Conservation (phyloP, 2,797 vertebrate genomes). For the Pristis pectinata region DNA sequence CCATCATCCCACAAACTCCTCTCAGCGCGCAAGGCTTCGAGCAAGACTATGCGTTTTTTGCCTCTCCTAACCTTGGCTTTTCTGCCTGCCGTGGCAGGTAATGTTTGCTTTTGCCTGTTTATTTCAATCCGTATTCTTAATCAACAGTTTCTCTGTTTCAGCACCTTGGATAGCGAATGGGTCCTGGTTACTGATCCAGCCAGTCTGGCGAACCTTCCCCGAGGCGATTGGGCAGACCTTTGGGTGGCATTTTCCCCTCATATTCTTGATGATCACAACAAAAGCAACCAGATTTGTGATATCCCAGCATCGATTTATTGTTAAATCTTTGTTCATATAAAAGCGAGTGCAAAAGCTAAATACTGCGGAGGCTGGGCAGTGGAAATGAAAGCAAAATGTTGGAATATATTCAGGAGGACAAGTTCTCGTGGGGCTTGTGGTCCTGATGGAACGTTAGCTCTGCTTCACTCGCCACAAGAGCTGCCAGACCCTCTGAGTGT, state of each 20-base stretch:
- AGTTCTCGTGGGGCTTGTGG: no score
- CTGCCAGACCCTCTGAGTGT: no score
- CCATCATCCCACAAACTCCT: not conserved
- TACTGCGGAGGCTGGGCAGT: no score
- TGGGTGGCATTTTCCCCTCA: not conserved
- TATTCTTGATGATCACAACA: no score
- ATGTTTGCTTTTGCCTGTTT: not conserved
- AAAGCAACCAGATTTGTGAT: no score
- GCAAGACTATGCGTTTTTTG: not conserved
- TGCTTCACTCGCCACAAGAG: no score
- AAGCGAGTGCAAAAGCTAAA: no score
- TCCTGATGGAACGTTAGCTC: no score
- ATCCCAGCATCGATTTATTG: not conserved
- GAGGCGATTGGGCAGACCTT: not conserved
- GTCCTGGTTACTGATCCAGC: not conserved
- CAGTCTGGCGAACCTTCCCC: not conserved
- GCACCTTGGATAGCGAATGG: not conserved
- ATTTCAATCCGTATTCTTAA: not conserved
- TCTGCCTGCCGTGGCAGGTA: not conserved
- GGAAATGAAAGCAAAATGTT: no score
- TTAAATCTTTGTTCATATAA: not conserved
- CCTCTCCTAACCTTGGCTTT: not conserved
- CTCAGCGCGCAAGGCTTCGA: not conserved
- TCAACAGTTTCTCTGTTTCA: not conserved
- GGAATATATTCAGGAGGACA: no score